Evolutionary conservation across 2,888 invertebrate genomes (phyloP).

Genomic region (Trissoscelio sp.): DNA sequence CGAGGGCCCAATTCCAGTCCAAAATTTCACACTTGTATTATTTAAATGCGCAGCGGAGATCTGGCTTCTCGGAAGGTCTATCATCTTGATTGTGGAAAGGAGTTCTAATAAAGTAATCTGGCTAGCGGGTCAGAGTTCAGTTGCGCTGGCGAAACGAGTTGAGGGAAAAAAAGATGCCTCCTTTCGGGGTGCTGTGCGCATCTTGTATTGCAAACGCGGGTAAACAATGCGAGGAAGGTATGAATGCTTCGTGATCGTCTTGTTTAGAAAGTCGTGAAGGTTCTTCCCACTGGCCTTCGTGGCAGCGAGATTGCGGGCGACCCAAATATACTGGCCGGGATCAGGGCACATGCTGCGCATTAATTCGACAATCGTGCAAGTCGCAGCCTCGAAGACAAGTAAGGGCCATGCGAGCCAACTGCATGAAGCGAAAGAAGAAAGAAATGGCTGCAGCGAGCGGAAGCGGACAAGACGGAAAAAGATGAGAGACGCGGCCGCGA

Average conservation of each 20-base stretch:
- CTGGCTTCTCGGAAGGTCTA: constrained; percentile 44
- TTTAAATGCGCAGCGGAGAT: constrained; percentile 10
- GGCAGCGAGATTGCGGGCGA: constrained; percentile 53
- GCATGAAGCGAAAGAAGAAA: constrained; percentile 31
- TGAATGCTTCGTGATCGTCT: constrained; percentile 41
- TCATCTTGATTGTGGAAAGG: constrained; percentile 49
- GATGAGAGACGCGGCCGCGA: constrained; percentile 54
- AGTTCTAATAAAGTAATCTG: constrained; percentile 54
- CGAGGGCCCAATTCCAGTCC: constrained; percentile 17
- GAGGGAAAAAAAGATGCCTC: neutral
- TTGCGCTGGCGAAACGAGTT: neutral
- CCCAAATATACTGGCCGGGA: constrained; percentile 70
- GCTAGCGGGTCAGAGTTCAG: constrained; percentile 25
- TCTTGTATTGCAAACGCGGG: neutral
- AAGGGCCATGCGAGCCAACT: constrained; percentile 36
- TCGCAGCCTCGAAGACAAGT: constrained; percentile 56
- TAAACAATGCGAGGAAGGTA: constrained; percentile 7
- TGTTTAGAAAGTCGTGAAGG: constrained; percentile 59
- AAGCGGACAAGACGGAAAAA: constrained; percentile 44
- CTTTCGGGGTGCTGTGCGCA: neutral
- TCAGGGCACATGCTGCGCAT: constrained; percentile 68
- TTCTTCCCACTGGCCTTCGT: constrained; percentile 40
- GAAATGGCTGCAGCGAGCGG: constrained; percentile 43
- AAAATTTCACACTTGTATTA: constrained; percentile 27
- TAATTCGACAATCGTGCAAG: constrained; percentile 68